Evolutionary conservation across 2,113 vertebrate genomes (phyloP), one percentile per base, ranked within the genome.

Genomic region (Bos javanicus): DNA sequence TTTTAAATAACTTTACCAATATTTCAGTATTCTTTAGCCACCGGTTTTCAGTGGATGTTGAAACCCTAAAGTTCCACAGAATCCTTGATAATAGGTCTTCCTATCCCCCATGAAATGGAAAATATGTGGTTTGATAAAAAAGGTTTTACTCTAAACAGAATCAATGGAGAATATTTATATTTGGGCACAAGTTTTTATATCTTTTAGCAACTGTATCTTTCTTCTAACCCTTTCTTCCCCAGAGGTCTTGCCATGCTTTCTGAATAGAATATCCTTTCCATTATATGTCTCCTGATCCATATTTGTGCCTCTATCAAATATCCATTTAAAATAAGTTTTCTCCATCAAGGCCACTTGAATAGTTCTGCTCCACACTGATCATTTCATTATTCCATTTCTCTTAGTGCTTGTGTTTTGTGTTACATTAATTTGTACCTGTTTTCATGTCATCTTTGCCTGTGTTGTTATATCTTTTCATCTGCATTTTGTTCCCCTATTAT

Each of bases 341-440:
- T 87, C 97, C 56, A 71, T 93, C 76, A 93, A 78, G 84, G 71
- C 56, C 59, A 86, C 85, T 95, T 90, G 52, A 94, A 88, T 83
- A 93, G 33, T 67, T 93, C 4, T 76, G 60, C 33, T 96, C 82
- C 80, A 43, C 94, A 94, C 64, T 86, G 88, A 86, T 90, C 95
- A 97, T 95, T 91, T 67, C 81, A 97, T 96, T 83, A 90, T 95
- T 89, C 93, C 28, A 80, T 87, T 97, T 96, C 94, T 98, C 76
- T 97, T 82, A 94, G 43, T 1, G 0, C 48, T 91, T 67, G 90
- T 56, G 85, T 90, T 95, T 91, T 97, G 90, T 82, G 64, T 95
- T 97, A 71, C 76, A 88, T 98, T 98, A 98, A 98, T 98, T 98
- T 98, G 98, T 98, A 91, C 81, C 81, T 98, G 91, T 97, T 98